These are phyloP conservation scores for Epinotia bilunana DNA, from an alignment of 2,888 invertebrate species.

Conservation along the genomic window DNA sequence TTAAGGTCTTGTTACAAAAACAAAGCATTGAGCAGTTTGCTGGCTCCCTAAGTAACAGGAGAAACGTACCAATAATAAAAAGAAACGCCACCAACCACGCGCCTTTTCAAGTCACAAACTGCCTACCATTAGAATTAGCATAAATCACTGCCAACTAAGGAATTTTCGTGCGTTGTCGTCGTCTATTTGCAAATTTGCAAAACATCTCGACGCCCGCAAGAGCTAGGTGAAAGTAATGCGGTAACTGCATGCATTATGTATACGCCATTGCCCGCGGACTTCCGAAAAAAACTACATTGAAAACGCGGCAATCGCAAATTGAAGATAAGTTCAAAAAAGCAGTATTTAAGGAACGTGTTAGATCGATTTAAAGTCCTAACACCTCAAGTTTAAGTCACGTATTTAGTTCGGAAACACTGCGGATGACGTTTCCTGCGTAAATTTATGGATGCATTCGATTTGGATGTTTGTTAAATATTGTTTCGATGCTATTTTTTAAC, in stretches of 20 bases:
- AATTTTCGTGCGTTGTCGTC: conserved; percentile 1
- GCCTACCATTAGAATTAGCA: conserved; percentile 15
- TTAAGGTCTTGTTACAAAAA: not conserved
- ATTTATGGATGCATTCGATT: conserved; percentile 7
- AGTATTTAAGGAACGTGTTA: not conserved
- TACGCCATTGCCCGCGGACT: conserved; percentile 51
- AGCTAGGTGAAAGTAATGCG: conserved; percentile 63
- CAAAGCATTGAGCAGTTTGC: not conserved
- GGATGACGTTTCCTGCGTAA: conserved; percentile 24
- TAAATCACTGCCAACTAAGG: conserved; percentile 12
- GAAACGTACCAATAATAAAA: not conserved
- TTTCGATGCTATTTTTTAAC: not conserved
- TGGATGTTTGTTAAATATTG: not conserved
- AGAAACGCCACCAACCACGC: not conserved
- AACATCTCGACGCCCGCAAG: conserved; percentile 33
- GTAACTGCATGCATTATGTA: conserved; percentile 65
- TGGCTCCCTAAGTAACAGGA: not conserved
- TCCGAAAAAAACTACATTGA: conserved; percentile 58
- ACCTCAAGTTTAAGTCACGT: not conserved
- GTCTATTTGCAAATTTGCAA: conserved; percentile 38
- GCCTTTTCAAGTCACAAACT: not conserved
- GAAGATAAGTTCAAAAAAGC: not conserved
- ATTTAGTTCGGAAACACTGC: not conserved
- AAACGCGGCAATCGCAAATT: conserved; percentile 36
- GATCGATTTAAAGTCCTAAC: conserved; percentile 1